A percentile compares a stretch with the other conserved stretches of the same genome.
Conservation (phyloP, 37 sponge, comb jelly and placozoan genomes). For the Beroe ovata region DNA sequence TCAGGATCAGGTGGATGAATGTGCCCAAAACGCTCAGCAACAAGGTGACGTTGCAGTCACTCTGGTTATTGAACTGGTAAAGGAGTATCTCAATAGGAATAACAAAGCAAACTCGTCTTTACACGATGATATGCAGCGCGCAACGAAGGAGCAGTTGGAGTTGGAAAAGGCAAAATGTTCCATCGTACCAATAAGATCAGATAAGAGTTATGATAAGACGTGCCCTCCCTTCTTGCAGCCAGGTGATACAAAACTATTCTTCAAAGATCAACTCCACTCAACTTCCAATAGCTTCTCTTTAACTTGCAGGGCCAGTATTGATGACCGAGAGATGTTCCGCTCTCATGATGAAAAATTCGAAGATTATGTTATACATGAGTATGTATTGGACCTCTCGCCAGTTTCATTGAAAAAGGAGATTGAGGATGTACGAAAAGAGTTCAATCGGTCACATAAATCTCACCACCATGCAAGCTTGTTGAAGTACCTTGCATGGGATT, state of each 20-base stretch:
- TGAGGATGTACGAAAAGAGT: not conserved
- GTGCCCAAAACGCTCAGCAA: not conserved
- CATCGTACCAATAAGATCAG: not conserved
- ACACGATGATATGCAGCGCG: conserved; percentile 42
- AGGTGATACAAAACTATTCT: not conserved
- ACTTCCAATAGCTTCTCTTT: conserved; percentile 4
- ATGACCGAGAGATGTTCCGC: not conserved
- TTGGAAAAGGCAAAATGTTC: not conserved
- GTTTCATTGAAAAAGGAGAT: not conserved
- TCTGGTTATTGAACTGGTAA: conserved; percentile 12
- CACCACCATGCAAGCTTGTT: not conserved
- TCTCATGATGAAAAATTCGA: conserved; percentile 30
- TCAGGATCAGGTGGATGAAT: not conserved
- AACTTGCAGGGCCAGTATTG: not conserved
- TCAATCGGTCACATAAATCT: conserved; percentile 5
- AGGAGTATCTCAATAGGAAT: conserved; percentile 7
- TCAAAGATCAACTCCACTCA: not conserved
- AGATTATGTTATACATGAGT: not conserved
- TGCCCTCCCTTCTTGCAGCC: conserved; percentile 21
- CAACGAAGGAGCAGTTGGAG: not conserved
- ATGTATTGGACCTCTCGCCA: conserved; percentile 21
- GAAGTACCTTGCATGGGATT: not conserved
- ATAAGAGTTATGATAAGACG: conserved; percentile 17
- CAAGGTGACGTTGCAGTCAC: not conserved
- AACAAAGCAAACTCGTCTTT: not conserved